phyloP scores from a whole-genome alignment of 2,888 invertebrate species.

The Pogonocherus hispidulus region DNA sequence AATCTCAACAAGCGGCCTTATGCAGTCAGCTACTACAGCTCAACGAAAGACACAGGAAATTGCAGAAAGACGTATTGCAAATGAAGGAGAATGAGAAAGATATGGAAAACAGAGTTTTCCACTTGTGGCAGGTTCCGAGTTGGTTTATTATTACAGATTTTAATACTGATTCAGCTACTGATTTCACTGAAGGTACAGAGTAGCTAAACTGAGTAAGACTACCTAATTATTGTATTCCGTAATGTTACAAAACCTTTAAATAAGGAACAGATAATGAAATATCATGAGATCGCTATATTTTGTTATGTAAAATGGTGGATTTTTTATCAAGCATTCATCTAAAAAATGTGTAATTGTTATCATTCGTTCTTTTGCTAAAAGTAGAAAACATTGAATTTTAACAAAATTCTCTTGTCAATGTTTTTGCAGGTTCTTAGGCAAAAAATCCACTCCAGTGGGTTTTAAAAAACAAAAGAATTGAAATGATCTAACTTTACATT shows the following conservation, averaged over 20 bases:
- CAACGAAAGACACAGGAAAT: slow-evolving; percentile 61
- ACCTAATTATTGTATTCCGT: slow-evolving; percentile 13
- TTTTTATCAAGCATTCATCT: too few relatives aligned
- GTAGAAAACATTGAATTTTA: too few relatives aligned
- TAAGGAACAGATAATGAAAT: too few relatives aligned
- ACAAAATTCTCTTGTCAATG: too few relatives aligned
- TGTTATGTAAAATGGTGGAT: too few relatives aligned
- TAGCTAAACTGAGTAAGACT: slow-evolving; percentile 25
- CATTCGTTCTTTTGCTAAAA: too few relatives aligned
- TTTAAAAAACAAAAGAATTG: too few relatives aligned
- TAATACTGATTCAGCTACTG: slow-evolving; percentile 49
- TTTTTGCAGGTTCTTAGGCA: too few relatives aligned
- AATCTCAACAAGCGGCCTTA: slow-evolving; percentile 59
- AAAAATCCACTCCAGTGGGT: too few relatives aligned
- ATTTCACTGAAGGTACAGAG: slow-evolving; percentile 49
- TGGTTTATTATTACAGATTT: slow-evolving; percentile 63
- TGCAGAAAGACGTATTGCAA: slow-evolving; percentile 60
- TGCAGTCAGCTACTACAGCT: slow-evolving; percentile 62
- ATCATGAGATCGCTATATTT: too few relatives aligned
- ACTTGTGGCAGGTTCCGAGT: slow-evolving; percentile 67
- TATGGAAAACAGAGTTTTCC: slow-evolving; percentile 61
- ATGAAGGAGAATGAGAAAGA: slow-evolving; percentile 62
- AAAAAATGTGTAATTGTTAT: too few relatives aligned
- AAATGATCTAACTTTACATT: too few relatives aligned
- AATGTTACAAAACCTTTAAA: not conserved